Conservation (phyloP, 2,888 invertebrate species). For the Orthosia cruda region DNA sequence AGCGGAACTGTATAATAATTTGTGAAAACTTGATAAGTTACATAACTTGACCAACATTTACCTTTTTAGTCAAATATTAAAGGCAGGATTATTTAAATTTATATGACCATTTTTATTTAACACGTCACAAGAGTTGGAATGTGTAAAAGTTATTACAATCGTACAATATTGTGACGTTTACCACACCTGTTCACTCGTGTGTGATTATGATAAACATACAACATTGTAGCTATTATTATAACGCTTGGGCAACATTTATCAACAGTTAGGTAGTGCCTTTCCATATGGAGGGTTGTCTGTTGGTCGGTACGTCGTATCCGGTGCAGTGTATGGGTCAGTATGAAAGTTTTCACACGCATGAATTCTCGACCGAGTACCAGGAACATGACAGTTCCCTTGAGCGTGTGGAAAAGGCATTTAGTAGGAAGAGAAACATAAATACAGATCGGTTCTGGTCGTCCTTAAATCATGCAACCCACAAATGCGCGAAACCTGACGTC, state of each 20-base stretch:
- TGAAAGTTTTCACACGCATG: constrained; percentile 24
- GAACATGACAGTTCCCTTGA: background rate
- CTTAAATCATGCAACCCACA: background rate
- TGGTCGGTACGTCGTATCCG: constrained; percentile 15
- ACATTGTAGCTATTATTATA: constrained; percentile 3
- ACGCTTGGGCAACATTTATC: constrained; percentile 6
- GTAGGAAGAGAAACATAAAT: constrained; percentile 4
- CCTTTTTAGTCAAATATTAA: constrained; percentile 7
- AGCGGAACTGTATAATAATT: background rate
- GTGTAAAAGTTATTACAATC: constrained; percentile 10
- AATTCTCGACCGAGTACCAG: background rate
- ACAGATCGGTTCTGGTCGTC: background rate
- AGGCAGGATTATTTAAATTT: constrained; percentile 15
- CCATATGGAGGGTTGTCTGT: constrained; percentile 3
- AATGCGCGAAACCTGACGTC: constrained; percentile 20
- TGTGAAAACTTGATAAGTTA: background rate
- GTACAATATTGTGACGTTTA: background rate
- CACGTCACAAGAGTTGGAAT: background rate
- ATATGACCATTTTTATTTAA: constrained; percentile 9
- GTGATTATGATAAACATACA: constrained; percentile 21
- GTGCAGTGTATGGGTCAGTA: constrained; percentile 2
- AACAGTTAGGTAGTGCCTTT: constrained; percentile 13
- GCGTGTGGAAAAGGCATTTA: background rate
- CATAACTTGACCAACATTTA: constrained; percentile 16
- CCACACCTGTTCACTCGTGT: constrained; percentile 3